A percentile compares a stretch with the other conserved stretches of the same genome.
These are phyloP conservation scores for Ypsolopha scabrella DNA, from an alignment of 2,888 invertebrate species.

Conservation along the genomic window DNA sequence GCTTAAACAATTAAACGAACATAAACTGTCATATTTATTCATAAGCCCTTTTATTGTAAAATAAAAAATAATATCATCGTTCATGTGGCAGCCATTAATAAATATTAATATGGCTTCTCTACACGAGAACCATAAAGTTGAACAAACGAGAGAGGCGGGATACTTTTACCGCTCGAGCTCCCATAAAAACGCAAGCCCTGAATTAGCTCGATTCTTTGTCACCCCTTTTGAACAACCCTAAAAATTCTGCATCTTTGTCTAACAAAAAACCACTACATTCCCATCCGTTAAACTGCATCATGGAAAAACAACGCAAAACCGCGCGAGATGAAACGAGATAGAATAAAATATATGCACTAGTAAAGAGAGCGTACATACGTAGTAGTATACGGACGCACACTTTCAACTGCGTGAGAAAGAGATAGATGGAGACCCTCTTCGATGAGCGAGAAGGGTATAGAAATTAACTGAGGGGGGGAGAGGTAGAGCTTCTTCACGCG, in stretches of 20 bases:
- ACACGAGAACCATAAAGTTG: conserved; percentile 59
- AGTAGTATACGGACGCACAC: conserved; percentile 58
- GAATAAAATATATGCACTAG: conserved; percentile 69
- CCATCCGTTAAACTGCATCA: conserved; percentile 70
- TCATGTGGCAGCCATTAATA: conserved; percentile 60
- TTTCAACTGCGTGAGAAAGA: conserved; percentile 48
- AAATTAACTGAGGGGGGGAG: conserved; percentile 70
- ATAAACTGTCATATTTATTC: conserved; percentile 35
- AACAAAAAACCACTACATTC: conserved; percentile 69
- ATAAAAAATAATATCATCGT: conserved; percentile 36
- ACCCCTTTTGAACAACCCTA: conserved; percentile 68
- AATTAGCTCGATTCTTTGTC: conserved; percentile 70
- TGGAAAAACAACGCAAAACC: conserved; percentile 68
- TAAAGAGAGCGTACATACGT: conserved; percentile 51
- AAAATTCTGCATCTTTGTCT: conserved; percentile 68
- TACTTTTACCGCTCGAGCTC: conserved; percentile 65
- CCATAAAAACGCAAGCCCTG: conserved; percentile 67
- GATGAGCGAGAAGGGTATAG: conserved; percentile 47
- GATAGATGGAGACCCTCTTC: conserved; percentile 48
- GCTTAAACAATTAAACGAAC: conserved; percentile 13
- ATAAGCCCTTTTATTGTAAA: conserved; percentile 36
- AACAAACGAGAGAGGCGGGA: conserved; percentile 70
- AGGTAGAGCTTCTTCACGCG: conserved; percentile 66
- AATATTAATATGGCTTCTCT: conserved; percentile 58
- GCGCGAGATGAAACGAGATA: conserved; percentile 69